phyloP scores from a whole-genome alignment of 2,113 vertebrate species.

The Mandrillus leucophaeus region DNA sequence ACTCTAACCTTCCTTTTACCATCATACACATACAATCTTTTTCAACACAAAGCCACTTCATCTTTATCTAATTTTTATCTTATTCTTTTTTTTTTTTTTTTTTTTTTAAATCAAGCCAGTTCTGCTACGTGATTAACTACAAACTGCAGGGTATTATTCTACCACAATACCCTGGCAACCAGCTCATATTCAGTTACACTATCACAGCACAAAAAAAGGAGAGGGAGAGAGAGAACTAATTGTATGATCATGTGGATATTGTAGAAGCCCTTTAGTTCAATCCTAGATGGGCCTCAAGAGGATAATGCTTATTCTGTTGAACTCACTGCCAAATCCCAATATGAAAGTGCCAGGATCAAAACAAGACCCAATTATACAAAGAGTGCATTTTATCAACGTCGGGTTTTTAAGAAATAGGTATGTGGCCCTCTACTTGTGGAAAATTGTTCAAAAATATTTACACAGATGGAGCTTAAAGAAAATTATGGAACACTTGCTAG shows the following conservation, averaged over 20 bases:
- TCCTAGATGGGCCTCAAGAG: conserved; percentile 67
- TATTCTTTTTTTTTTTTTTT: background rate
- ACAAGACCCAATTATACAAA: conserved; percentile 65
- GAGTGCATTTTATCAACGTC: conserved; percentile 56
- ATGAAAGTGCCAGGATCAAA: conserved; percentile 64
- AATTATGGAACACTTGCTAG: conserved; percentile 49
- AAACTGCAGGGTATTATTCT: conserved; percentile 37
- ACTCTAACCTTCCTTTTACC: background rate
- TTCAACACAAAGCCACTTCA: conserved; percentile 7
- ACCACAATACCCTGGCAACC: conserved; percentile 48
- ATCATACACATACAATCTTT: background rate
- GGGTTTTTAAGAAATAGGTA: conserved; percentile 59
- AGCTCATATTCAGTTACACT: conserved; percentile 56
- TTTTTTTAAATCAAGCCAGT: background rate
- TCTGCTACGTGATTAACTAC: conserved; percentile 51
- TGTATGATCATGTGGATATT: conserved; percentile 47
- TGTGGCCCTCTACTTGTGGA: conserved; percentile 24
- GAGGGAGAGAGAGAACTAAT: conserved; percentile 30
- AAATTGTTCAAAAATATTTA: conserved; percentile 74
- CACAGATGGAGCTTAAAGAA: conserved; percentile 51
- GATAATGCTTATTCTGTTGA: conserved; percentile 66
- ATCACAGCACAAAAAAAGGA: background rate
- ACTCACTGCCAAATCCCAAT: conserved; percentile 68
- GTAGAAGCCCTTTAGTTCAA: conserved; percentile 65
- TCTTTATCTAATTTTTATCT: conserved; percentile 38